Evolutionary conservation across 2,888 invertebrate species (phyloP), one percentile per base, ranked within the genome.

Genomic region (Smittia aterrima): DNA sequence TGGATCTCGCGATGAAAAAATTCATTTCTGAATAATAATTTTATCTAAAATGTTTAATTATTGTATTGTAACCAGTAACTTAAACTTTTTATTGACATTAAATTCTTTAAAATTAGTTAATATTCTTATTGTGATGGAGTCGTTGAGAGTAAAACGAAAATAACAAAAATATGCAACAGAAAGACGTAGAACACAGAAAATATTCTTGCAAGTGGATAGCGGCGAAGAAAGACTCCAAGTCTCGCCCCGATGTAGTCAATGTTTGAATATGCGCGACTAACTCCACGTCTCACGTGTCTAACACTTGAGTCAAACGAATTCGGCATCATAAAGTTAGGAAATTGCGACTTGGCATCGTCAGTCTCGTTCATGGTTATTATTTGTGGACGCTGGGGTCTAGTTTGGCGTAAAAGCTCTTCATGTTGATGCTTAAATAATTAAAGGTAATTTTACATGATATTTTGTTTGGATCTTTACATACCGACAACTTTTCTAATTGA

Each of bases 121-220:
- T 20, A 58, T 58, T 47, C 11, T 47, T 4, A 13, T n/a, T 70
- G 27, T 18, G 70, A 70, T 7, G 70, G 70, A 9, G 70, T 70
- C 54, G 53, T 16, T 18, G 41, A 41, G 7, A 70, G 32, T 27
- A 70, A 32, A 53, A 70, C 70, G 7, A 70, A 20, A 16, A 70
- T 9, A 16, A 70, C 70, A 54, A 70, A 70, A 27, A 70, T 9
- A 70, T 70, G 70, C 16, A 70, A 25, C 20, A 54, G 53, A 2
- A 6, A n/a, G 1, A 70, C 70, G 13, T 70, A 70, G n/a, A 70
- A 53, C 1, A 70, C 20, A 13, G 53, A 27, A 11, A 92, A 88
- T 75, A 94, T 87, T 78, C 95, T 87, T 75, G 93, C 90, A 64
- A 92, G 82, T 0, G 95, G 95, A 83, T 95, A 92, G 75, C 93